These are phyloP conservation scores for Drosophila colorata DNA, from an alignment of 2,888 invertebrate genomes.

Conservation along the genomic window DNA sequence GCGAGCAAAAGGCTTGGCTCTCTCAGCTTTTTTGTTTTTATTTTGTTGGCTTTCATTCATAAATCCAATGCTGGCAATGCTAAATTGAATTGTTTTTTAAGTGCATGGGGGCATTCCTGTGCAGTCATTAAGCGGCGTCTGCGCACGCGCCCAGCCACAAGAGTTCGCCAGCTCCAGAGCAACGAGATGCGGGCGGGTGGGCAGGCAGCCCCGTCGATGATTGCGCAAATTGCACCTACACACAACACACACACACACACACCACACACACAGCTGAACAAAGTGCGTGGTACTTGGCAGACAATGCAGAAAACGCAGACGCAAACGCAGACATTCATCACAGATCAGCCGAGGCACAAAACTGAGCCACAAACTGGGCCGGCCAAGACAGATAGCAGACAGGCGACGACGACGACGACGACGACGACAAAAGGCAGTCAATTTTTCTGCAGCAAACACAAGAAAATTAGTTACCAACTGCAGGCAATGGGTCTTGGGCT, in stretches of 20 bases:
- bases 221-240: conserved; percentile 81
- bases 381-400: conserved; percentile 54
- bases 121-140: conserved; percentile 69
- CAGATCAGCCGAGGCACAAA: conserved; percentile 62
- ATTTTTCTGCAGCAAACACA: conserved; percentile 77
- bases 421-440: conserved; percentile 74
- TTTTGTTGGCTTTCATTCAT: conserved; percentile 65
- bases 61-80: conserved; percentile 65
- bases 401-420: conserved; percentile 32
- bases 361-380: conserved; percentile 52
- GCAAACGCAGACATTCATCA: conserved; percentile 70
- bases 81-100: conserved; percentile 80
- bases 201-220: conserved; percentile 59
- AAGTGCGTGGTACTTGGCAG: conserved; percentile 78
- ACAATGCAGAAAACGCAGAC: conserved; percentile 56
- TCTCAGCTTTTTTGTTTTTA: background rate
- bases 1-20: conserved; percentile 37
- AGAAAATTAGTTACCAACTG: conserved; percentile 72
- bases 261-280: conserved; percentile 35
- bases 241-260: conserved; percentile 40
- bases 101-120: conserved; percentile 69
- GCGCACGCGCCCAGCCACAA: conserved; percentile 71
- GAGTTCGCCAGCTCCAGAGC: conserved; percentile 6
- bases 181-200: conserved; percentile 17
- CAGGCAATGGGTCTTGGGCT: conserved; percentile 10